Percentiles rank a stretch among this genome's conserved stretches.
These are phyloP conservation scores for Amphiprion clarkii DNA, from an alignment of 2,797 vertebrate species.

Conservation along the genomic window DNA sequence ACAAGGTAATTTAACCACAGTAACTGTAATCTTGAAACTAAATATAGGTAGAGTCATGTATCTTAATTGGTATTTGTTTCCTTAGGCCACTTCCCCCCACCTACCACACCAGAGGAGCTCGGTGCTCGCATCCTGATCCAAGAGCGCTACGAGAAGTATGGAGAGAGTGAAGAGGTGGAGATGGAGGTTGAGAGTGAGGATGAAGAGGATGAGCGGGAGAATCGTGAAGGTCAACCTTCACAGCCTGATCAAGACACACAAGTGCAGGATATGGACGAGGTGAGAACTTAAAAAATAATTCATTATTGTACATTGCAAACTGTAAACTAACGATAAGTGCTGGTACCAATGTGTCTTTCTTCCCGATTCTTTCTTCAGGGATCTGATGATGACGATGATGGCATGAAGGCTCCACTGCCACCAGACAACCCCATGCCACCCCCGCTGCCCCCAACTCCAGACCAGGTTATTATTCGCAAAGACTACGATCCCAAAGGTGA, in stretches of 20 bases:
- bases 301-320: neutral
- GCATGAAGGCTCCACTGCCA: constrained; percentile 93
- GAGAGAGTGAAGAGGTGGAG: constrained; percentile 98
- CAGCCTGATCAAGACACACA: constrained; percentile 98
- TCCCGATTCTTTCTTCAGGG: constrained; percentile 82
- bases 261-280: constrained; percentile 99
- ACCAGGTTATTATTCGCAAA: constrained; percentile 98
- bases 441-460: constrained; percentile 96
- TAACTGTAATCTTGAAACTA: neutral
- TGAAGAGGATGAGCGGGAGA: constrained; percentile 91
- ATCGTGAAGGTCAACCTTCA: constrained; percentile 86
- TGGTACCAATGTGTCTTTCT: constrained; percentile 2
- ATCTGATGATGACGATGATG: constrained; percentile 97
- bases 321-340: neutral
- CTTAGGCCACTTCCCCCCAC: constrained; percentile 98
- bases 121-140: constrained; percentile 98
- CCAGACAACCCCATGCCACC: constrained; percentile 98
- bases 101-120: constrained; percentile 96
- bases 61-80: constrained; percentile 15
- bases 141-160: constrained; percentile 98
- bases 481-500: constrained; percentile 99
- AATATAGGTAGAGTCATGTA: neutral
- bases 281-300: constrained; percentile 57
- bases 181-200: constrained; percentile 99
- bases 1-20: constrained; percentile 86